Evolutionary conservation across 2,797 vertebrate genomes (phyloP).

Genomic region (Propithecus deckenii): DNA sequence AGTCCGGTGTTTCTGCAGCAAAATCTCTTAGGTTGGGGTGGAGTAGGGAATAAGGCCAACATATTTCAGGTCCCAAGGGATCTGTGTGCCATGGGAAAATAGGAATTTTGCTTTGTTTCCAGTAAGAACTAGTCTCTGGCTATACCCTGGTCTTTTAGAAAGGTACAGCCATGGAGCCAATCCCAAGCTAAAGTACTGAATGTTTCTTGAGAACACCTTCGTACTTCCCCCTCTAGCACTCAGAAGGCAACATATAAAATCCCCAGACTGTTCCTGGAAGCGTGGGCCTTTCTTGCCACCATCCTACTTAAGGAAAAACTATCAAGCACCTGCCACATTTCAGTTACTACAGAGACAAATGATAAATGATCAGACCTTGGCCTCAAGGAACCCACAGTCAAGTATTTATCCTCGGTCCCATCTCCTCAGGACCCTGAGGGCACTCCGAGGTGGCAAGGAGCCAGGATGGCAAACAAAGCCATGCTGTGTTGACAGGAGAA

Average conservation of each 20-base stretch:
- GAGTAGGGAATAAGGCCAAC: not conserved
- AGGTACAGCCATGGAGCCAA: not conserved
- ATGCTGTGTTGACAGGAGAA: not conserved
- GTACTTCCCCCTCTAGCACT: not conserved
- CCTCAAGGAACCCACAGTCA: slow-evolving; percentile 11
- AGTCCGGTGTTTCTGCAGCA: not conserved
- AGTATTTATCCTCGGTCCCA: not conserved
- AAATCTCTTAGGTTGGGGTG: not conserved
- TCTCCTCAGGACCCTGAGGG: not conserved
- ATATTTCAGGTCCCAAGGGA: not conserved
- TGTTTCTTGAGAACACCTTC: not conserved
- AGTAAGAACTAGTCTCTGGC: not conserved
- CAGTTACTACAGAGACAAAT: not conserved
- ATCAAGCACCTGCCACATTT: slow-evolving; percentile 12
- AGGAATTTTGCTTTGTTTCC: not conserved
- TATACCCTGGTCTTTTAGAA: not conserved
- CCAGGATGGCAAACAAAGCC: slow-evolving; percentile 57
- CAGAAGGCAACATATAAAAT: not conserved
- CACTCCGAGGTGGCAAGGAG: not conserved
- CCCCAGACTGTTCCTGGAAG: not conserved
- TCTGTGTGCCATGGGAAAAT: not conserved
- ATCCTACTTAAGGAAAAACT: not conserved
- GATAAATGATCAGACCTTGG: not conserved
- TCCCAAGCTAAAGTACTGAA: not conserved
- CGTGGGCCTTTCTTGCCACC: not conserved